Base-by-base conservation (phyloP, 1,140 invertebrate species). In the Mercenaria mercenaria region DNA sequence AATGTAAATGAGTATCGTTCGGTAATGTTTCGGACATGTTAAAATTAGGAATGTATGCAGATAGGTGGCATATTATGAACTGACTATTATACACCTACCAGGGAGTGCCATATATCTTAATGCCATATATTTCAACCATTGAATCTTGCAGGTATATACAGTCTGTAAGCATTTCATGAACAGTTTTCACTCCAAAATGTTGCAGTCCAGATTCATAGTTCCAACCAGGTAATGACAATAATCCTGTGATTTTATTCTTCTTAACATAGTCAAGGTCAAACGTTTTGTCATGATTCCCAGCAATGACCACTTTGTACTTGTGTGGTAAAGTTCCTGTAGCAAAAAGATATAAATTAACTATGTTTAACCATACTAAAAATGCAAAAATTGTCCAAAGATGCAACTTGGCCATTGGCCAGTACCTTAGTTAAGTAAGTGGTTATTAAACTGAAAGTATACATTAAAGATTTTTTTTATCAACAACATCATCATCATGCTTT, bases 211-310 rank as follows among this genome's bases (percentile, higher is more conserved):
- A 32, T 32, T 88, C 69, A 47, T 64, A 43, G 37, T 74, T 74
- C 43, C 6, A 8, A 20, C 76, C 74, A 41, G 50, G 37, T 37
- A 29, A 3, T n/a, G 59, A n/a, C 43, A 56, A 50, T 52, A 52
- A 29, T 64, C 8, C 0, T 4, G 23, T 80, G 47, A 83, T 26
- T 67, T 88, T 86, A 10, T 64, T 61, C 72, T 90, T 91, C 32
- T 85, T 32, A 0, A 93, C 64, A 59, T 91, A 72, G 11, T 91
- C 85, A 32, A 43, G 43, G 83, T 98, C 98, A 95, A 98, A 98
- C 92, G 97, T 98, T 10, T 98, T 96, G 93, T 99, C 98, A 96
- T 99, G 98, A 96, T 99, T 99, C 61, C 98, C 98, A 82, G 98
- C 98, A 93, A 99, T 98, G 0, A 98, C 98, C 89, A 99, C 97